Percentiles rank a stretch among this genome's conserved stretches.
These are phyloP conservation scores for Caenorhabditis sp. DNA, from an alignment of 2,888 invertebrate species.

Conservation along the genomic window DNA sequence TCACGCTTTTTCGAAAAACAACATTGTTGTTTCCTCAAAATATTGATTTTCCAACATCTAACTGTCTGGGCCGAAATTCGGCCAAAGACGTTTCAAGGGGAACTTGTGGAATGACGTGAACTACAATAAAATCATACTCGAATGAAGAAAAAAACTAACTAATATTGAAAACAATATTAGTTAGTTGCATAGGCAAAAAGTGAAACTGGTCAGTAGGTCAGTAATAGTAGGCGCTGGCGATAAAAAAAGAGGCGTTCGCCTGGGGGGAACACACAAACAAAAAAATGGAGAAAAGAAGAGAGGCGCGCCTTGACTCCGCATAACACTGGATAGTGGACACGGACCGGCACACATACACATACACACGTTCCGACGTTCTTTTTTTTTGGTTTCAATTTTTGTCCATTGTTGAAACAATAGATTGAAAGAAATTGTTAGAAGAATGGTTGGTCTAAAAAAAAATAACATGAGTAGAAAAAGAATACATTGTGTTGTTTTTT, in stretches of 20 bases:
- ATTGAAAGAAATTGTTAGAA: too few species aligned
- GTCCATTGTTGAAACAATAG: too few species aligned
- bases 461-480: constrained; percentile 1
- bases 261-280: neutral
- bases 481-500: constrained; percentile 6
- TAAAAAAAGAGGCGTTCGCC: neutral
- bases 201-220: constrained; percentile 1
- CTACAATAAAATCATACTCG: too few species aligned
- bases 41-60: too few species aligned
- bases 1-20: too few species aligned
- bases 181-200: neutral
- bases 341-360: neutral
- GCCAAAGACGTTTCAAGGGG: too few species aligned
- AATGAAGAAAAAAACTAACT: too few species aligned
- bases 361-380: neutral
- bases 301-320: neutral
- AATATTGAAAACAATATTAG: too few species aligned
- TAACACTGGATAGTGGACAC: neutral
- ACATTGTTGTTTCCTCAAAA: too few species aligned
- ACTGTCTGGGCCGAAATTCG: too few species aligned
- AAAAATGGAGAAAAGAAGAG: neutral
- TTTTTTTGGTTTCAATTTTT: neutral
- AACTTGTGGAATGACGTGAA: too few species aligned
- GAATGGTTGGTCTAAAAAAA: constrained; percentile 10
- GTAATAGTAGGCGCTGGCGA: neutral